These are phyloP conservation scores for Amiota minor DNA, from an alignment of 2,888 invertebrate species.

Conservation along the genomic window DNA sequence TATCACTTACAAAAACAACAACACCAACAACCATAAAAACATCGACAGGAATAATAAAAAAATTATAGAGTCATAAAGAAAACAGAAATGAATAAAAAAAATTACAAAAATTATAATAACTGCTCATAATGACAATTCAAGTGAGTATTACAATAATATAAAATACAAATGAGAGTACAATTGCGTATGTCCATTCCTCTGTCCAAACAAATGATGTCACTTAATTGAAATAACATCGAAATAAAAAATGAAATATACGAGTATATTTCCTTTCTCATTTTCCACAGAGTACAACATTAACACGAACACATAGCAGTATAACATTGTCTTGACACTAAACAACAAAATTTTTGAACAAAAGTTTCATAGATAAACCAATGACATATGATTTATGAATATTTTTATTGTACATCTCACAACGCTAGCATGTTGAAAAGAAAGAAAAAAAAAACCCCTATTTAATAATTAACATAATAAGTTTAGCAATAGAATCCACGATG, in stretches of 20 bases:
- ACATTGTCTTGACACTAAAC: slow-evolving; percentile 2
- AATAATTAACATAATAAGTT: too few species aligned
- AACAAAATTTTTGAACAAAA: not conserved
- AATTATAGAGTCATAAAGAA: slow-evolving; percentile 9
- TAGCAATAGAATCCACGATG: too few species aligned
- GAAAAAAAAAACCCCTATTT: too few species aligned
- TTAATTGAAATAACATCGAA: slow-evolving; percentile 28
- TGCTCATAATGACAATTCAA: not conserved
- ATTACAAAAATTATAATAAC: slow-evolving; percentile 20
- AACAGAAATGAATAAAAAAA: slow-evolving; percentile 12
- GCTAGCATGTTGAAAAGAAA: too few species aligned
- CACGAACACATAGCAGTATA: not conserved
- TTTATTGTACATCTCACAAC: too few species aligned
- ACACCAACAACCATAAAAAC: slow-evolving; percentile 1
- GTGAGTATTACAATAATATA: not conserved
- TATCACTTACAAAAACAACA: slow-evolving; percentile 1
- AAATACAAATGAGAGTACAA: slow-evolving; percentile 29
- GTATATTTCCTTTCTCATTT: not conserved
- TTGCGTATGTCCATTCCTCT: slow-evolving; percentile 29
- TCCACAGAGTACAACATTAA: not conserved
- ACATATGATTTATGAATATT: too few species aligned
- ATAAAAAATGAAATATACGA: slow-evolving; percentile 9
- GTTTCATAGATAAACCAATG: too few species aligned
- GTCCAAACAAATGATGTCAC: slow-evolving; percentile 33
- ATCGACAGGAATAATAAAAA: slow-evolving; percentile 4